These are phyloP conservation scores for Cacoxenus indagator DNA, from an alignment of 2,888 invertebrate species.

Conservation along the genomic window DNA sequence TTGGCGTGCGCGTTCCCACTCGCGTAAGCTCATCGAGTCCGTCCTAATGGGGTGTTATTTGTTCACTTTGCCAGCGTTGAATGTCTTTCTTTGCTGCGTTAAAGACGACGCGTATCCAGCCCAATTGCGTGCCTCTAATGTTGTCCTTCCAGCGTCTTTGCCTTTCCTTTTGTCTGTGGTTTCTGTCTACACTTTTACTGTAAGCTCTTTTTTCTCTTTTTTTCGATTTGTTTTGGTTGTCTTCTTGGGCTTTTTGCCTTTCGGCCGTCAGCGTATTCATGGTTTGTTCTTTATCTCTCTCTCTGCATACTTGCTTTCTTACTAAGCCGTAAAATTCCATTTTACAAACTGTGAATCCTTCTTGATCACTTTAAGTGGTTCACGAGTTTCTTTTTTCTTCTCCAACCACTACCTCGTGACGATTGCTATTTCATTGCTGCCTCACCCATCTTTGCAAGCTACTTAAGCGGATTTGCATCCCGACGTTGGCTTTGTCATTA, in stretches of 20 bases:
- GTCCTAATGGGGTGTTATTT: conserved; percentile 67
- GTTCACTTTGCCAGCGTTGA: conserved; percentile 48
- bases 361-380: conserved; percentile 69
- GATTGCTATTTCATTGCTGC: conserved; percentile 41
- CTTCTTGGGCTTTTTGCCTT: conserved; percentile 26
- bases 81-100: background rate
- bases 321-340: conserved; percentile 66
- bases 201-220: background rate
- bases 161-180: background rate
- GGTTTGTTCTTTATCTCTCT: conserved; percentile 21
- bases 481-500: conserved; percentile 38
- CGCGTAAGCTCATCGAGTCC: background rate
- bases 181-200: background rate
- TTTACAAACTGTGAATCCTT: conserved; percentile 70
- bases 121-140: background rate
- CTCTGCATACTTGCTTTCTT: conserved; percentile 36
- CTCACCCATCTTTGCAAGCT: conserved; percentile 56
- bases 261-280: conserved; percentile 27
- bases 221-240: conserved; percentile 4
- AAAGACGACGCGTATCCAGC: background rate
- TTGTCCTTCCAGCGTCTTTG: background rate
- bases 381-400: conserved; percentile 37
- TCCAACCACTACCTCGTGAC: conserved; percentile 16
- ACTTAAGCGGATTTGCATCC: conserved; percentile 66
- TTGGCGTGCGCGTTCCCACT: background rate